Evolutionary conservation across 2,797 vertebrate genomes (phyloP), one percentile per base, ranked within the genome.

Genomic region (Smutsia temminckii): DNA sequence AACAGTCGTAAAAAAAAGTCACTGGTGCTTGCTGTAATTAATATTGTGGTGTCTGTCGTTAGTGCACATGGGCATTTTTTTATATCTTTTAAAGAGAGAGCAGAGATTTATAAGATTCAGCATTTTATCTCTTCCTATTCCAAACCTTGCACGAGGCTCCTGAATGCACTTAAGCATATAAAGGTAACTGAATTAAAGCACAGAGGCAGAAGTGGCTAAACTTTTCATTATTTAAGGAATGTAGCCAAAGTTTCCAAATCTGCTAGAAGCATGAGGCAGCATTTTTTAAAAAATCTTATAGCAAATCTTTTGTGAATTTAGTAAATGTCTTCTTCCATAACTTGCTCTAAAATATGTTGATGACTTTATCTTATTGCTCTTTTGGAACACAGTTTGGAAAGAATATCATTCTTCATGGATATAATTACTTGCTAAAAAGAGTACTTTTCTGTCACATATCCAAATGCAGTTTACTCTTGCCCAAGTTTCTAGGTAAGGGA

Each of bases 161-260:
- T 46, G 63, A 55, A 72, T 79, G 16, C 71, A 59, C 34, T 69
- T 93, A 91, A 81, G 42, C 57, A 87, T 80, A 49, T 66, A 78
- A 94, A 85, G 92, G 83, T 81, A 91, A 95, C 85, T 77, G 78
- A 96, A 94, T 96, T 92, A 91, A 90, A 92, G 40, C 63, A 78
- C 57, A 79, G 85, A 94, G 85, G 46, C 88, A 90, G 51, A 95
- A 90, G 32, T 34, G 37, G 46, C 85, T 94, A 78, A 63, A 87
- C 75, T 94, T 96, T 94, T 93, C 64, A n/a, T 93, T 93, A 85
- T 86, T 97, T 81, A 75, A 84, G 29, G 71, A 93, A 89, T 25
- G 69, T 27, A 85, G 27, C 9, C 40, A 64, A 40, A 6, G 20
- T 94, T 84, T 18, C 32, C 66, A 80, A 92, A 79, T 69, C 46